phyloP scores from a whole-genome alignment of 2,888 invertebrate species.

The Chaetoderma sp. region DNA sequence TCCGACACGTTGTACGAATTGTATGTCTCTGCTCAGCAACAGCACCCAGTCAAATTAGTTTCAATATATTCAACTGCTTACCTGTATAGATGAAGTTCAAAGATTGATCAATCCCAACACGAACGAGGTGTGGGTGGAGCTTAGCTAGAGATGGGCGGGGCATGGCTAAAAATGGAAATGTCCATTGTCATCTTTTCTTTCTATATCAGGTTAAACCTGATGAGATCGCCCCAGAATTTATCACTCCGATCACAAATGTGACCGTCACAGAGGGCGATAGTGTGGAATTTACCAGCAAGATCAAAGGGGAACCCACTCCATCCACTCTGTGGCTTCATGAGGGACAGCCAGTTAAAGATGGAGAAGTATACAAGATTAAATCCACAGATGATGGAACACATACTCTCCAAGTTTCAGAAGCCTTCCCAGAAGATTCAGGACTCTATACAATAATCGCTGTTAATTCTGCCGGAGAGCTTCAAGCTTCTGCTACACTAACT shows the following conservation, averaged over 20 bases:
- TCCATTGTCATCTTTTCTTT: too few relatives aligned
- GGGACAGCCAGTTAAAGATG: slow-evolving; percentile 74
- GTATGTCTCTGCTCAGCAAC: too few relatives aligned
- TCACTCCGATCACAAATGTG: slow-evolving; percentile 48
- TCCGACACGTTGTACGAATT: too few relatives aligned
- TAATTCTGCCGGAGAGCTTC: slow-evolving; percentile 80
- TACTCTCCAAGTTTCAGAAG: slow-evolving; percentile 76
- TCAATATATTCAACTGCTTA: too few relatives aligned
- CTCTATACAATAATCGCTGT: slow-evolving; percentile 83
- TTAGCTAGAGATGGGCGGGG: too few relatives aligned
- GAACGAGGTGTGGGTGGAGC: too few relatives aligned
- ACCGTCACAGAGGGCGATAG: slow-evolving; percentile 59
- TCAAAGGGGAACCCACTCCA: slow-evolving; percentile 68
- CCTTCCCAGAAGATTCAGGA: slow-evolving; percentile 79
- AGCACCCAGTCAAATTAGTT: too few relatives aligned
- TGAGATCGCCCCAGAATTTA: slow-evolving; percentile 49
- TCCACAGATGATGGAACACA: slow-evolving; percentile 52
- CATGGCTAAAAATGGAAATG: too few relatives aligned
- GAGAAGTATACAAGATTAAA: slow-evolving; percentile 75
- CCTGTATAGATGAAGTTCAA: too few relatives aligned
- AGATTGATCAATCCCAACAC: too few relatives aligned
- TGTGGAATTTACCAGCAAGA: slow-evolving; percentile 61
- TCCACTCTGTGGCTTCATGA: slow-evolving; percentile 86
- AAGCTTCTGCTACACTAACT: slow-evolving; percentile 83
- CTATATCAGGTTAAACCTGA: slow-evolving; percentile 39